Conservation (phyloP, 2,888 invertebrate species). For the Hermaeophaga mercurialis region DNA sequence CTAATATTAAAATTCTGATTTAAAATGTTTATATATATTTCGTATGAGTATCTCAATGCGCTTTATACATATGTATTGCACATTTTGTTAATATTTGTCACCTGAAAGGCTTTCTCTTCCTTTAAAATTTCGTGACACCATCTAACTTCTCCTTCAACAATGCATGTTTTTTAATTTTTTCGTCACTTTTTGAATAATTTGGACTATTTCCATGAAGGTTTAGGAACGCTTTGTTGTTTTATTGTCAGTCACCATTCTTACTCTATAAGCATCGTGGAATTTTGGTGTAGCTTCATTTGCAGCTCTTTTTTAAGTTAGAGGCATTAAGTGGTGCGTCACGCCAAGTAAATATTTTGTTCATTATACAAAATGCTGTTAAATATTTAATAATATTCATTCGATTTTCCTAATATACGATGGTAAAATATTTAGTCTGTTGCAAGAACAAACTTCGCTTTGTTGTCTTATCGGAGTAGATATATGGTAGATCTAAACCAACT, state of each 20-base stretch:
- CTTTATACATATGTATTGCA: neutral
- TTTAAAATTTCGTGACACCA: slow-evolving; percentile 10
- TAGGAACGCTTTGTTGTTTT: slow-evolving; percentile 1
- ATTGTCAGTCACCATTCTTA: slow-evolving; percentile 1
- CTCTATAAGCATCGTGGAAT: slow-evolving; percentile 21
- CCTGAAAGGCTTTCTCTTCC: slow-evolving; percentile 4
- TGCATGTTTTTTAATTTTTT: slow-evolving; percentile 19
- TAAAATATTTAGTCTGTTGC: too few relatives aligned
- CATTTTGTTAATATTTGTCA: slow-evolving; percentile 13
- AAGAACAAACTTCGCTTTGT: too few relatives aligned
- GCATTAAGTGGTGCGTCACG: too few relatives aligned
- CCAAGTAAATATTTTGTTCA: too few relatives aligned
- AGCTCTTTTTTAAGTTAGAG: too few relatives aligned
- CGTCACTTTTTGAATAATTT: slow-evolving; percentile 12
- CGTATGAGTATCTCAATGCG: slow-evolving; percentile 4
- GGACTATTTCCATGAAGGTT: slow-evolving; percentile 20
- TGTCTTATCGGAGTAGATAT: too few relatives aligned
- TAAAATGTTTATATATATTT: slow-evolving; percentile 23
- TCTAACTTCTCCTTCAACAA: neutral
- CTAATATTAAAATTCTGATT: slow-evolving; percentile 16
- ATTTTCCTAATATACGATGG: too few relatives aligned
- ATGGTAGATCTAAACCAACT: too few relatives aligned
- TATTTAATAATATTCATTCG: too few relatives aligned
- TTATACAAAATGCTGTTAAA: too few relatives aligned
- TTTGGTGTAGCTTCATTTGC: slow-evolving; percentile 22